phyloP scores from a whole-genome alignment of 2,888 invertebrate genomes.

The Xanthorhoe spadicearia region DNA sequence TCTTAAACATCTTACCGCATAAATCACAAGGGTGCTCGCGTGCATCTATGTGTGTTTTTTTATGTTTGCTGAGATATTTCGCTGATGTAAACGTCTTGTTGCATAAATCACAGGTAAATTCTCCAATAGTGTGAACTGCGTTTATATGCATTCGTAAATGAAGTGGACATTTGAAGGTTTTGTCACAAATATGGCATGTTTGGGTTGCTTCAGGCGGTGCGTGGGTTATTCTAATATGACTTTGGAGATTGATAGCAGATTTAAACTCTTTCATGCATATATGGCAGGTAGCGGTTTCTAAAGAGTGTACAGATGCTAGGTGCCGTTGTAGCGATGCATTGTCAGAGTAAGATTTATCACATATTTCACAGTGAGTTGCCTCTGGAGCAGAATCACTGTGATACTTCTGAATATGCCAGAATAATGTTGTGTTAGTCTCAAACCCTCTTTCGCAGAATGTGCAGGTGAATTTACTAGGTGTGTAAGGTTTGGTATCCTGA shows the following conservation, averaged over 20 bases:
- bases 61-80: conserved; percentile 55
- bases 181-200: conserved; percentile 53
- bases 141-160: conserved; percentile 55
- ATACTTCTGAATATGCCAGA: conserved; percentile 50
- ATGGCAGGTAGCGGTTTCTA: conserved; percentile 47
- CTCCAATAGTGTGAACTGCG: conserved; percentile 53
- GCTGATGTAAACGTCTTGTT: conserved; percentile 51
- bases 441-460: conserved; percentile 41
- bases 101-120: conserved; percentile 52
- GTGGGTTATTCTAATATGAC: conserved; percentile 56
- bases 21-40: conserved; percentile 46
- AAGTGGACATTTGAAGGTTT: conserved; percentile 54
- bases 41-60: conserved; percentile 49
- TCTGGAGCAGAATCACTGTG: conserved; percentile 34
- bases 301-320: conserved; percentile 50
- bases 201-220: conserved; percentile 54
- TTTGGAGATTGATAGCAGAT: conserved; percentile 48
- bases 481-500: conserved; percentile 20
- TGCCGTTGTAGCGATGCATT: conserved; percentile 49
- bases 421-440: conserved; percentile 45
- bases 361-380: conserved; percentile 41
- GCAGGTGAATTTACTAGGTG: conserved; percentile 30
- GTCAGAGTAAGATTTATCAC: conserved; percentile 48
- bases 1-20: conserved; percentile 53
- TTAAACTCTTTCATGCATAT: conserved; percentile 56